Percentiles rank a stretch among this genome's conserved stretches.
Conservation (phyloP, 2,113 vertebrate genomes). For the Ptyas mucosa region DNA sequence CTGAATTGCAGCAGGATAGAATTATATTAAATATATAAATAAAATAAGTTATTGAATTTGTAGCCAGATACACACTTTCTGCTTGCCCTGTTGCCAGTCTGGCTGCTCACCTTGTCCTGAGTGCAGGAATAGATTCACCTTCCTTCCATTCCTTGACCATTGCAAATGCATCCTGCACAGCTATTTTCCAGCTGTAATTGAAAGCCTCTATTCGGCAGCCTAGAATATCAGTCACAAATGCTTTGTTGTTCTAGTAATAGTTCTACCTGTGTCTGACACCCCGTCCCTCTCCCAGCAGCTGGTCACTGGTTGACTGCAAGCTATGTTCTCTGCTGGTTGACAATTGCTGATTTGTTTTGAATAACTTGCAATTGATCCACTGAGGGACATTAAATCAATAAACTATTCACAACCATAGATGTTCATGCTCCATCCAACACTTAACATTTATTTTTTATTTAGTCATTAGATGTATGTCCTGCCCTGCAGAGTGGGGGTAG, state of each 20-base stretch:
- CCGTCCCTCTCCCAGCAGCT: background rate
- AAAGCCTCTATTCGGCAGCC: background rate
- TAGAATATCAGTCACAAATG: background rate
- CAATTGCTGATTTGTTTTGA: background rate
- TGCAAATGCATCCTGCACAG: background rate
- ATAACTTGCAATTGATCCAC: background rate
- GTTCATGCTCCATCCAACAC: background rate
- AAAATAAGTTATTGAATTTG: background rate
- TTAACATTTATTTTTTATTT: background rate
- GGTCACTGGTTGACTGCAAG: background rate
- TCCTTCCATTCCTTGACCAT: too few species aligned
- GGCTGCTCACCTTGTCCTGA: too few species aligned
- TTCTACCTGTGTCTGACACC: background rate
- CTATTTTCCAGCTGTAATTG: background rate
- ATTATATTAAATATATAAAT: background rate
- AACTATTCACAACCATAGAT: background rate
- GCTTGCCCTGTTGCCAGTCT: background rate
- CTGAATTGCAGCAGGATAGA: background rate
- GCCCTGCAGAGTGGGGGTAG: background rate
- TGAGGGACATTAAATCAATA: background rate
- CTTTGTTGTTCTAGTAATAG: background rate
- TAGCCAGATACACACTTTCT: background rate
- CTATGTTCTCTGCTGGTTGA: background rate
- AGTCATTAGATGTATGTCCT: background rate
- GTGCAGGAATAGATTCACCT: too few species aligned